phyloP scores from a whole-genome alignment of 2,797 vertebrate genomes.

The Leuciscus waleckii region DNA sequence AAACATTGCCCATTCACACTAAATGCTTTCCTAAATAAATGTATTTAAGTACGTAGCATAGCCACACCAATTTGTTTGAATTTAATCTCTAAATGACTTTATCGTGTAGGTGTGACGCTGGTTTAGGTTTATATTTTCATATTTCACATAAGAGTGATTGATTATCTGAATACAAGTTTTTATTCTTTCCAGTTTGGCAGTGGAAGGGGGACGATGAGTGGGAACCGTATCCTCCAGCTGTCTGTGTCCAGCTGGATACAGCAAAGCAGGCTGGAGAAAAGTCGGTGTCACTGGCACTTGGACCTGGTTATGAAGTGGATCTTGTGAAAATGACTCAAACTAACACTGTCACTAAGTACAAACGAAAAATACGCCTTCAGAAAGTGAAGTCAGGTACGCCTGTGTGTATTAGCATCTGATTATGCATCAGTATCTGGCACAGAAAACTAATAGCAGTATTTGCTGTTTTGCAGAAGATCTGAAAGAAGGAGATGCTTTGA shows the following conservation, averaged over 20 bases:
- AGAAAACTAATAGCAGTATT: neutral
- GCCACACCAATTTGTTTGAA: neutral
- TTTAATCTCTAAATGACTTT: neutral
- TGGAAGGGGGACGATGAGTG: constrained; percentile 82
- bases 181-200: constrained; percentile 75
- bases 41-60: neutral
- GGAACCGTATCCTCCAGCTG: constrained; percentile 71
- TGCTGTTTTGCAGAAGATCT: constrained; percentile 61
- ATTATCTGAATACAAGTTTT: neutral
- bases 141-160: neutral
- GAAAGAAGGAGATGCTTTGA: constrained; percentile 36
- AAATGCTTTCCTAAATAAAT: neutral
- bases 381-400: constrained; percentile 70
- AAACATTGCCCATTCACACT: neutral
- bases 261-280: constrained; percentile 66
- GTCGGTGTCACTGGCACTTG: constrained; percentile 64
- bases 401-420: neutral
- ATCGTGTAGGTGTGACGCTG: neutral
- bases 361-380: constrained; percentile 77
- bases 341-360: constrained; percentile 77
- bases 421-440: neutral
- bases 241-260: constrained; percentile 70
- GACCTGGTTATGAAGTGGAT: constrained; percentile 75
- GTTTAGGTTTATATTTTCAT: neutral
- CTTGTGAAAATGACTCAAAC: constrained; percentile 82